Evolutionary conservation across 2,888 invertebrate genomes (phyloP).

Genomic region (Eupithecia abbreviata): DNA sequence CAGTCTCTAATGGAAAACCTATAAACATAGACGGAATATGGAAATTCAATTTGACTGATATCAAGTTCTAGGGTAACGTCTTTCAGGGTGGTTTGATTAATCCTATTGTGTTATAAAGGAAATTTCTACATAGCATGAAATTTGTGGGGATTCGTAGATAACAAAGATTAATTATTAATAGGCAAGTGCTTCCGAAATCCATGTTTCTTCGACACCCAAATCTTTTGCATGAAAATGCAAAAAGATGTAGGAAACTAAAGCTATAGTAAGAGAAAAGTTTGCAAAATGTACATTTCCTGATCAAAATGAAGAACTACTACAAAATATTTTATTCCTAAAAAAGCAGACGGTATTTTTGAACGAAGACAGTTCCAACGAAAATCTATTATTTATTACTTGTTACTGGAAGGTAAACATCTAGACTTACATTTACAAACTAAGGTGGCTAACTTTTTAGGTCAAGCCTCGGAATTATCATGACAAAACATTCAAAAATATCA

Average conservation of each 20-base stretch:
- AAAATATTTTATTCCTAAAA: not conserved
- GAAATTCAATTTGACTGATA: conserved; percentile 18
- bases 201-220: not conserved
- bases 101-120: not conserved
- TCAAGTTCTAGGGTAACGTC: not conserved
- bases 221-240: not conserved
- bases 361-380: not conserved
- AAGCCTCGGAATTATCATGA: conserved; percentile 4
- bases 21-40: conserved; percentile 14
- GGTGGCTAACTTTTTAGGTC: conserved; percentile 8
- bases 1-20: not conserved
- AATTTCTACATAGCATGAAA: not conserved
- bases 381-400: not conserved
- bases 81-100: not conserved
- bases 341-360: not conserved
- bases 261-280: not conserved
- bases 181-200: not conserved
- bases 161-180: not conserved
- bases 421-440: not conserved
- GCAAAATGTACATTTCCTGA: not conserved
- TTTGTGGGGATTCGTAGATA: not conserved
- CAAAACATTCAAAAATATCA: conserved; percentile 6
- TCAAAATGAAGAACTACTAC: not conserved
- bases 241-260: not conserved
- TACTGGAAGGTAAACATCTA: not conserved